Evolutionary conservation across 2,797 vertebrate genomes (phyloP).

Genomic region (Tolypeutes matacus): DNA sequence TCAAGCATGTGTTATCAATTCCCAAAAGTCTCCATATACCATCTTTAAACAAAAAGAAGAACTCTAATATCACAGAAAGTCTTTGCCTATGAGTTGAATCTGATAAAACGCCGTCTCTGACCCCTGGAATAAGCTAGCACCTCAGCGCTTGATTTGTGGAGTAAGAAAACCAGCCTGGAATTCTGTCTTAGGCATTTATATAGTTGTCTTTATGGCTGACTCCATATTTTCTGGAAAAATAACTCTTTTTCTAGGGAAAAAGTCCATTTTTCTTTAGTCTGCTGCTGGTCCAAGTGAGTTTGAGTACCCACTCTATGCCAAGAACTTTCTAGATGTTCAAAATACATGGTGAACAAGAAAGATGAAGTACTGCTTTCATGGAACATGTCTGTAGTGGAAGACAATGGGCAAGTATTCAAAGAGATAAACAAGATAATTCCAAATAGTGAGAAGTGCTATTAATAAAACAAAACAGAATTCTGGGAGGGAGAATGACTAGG

Average conservation of each 20-base stretch:
- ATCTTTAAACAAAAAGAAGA: constrained; percentile 28
- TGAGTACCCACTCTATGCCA: not conserved
- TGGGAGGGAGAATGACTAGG: not conserved
- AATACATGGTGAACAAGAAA: not conserved
- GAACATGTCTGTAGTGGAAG: not conserved
- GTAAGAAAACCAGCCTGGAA: not conserved
- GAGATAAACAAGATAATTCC: not conserved
- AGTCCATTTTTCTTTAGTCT: not conserved
- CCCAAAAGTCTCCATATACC: not conserved
- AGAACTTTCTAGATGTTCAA: not conserved
- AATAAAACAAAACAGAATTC: not conserved
- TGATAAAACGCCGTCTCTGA: not conserved
- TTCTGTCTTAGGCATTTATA: not conserved
- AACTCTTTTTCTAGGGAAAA: not conserved
- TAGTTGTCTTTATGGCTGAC: not conserved
- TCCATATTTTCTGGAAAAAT: not conserved
- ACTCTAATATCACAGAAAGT: not conserved
- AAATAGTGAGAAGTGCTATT: not conserved
- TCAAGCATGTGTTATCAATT: not conserved
- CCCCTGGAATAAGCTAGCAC: not conserved
- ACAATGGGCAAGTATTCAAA: not conserved
- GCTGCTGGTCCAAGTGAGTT: not conserved
- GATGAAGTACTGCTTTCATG: not conserved
- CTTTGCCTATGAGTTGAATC: not conserved
- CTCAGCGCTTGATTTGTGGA: not conserved